Evolutionary conservation across 2,888 invertebrate species (phyloP).

Genomic region (Danaus chrysippus): DNA sequence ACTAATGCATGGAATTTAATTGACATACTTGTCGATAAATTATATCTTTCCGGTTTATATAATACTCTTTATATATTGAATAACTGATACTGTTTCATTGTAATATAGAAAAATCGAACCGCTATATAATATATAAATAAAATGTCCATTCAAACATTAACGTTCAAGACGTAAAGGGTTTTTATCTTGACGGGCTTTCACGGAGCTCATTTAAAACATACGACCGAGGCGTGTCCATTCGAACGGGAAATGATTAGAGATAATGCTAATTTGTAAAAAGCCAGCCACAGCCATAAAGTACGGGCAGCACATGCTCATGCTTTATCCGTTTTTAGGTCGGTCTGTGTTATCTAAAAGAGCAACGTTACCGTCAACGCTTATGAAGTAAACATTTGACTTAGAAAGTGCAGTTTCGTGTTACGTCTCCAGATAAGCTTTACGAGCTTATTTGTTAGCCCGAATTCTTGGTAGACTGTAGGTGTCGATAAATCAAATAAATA

Average conservation of each 20-base stretch:
- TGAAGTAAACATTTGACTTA: conserved; percentile 73
- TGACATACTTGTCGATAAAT: too few species aligned
- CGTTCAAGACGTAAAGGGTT: not conserved
- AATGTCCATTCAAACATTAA: not conserved
- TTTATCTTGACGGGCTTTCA: conserved; percentile 3
- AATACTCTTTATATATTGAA: too few species aligned
- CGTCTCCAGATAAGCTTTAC: conserved; percentile 64
- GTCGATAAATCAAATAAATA: conserved; percentile 51
- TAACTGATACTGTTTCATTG: too few species aligned
- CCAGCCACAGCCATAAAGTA: conserved; percentile 46
- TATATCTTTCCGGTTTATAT: too few species aligned
- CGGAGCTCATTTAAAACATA: not conserved
- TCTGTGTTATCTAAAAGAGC: conserved; percentile 66
- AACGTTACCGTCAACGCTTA: conserved; percentile 53
- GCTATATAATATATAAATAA: not conserved
- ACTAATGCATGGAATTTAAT: not conserved
- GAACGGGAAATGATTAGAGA: conserved; percentile 52
- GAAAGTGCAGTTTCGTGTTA: conserved; percentile 78
- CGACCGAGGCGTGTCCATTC: conserved; percentile 45
- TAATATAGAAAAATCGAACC: too few species aligned
- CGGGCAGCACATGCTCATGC: conserved; percentile 50
- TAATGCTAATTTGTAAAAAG: conserved; percentile 67
- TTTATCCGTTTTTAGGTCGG: conserved; percentile 67
- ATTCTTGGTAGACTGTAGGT: conserved; percentile 54
- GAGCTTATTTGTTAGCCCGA: conserved; percentile 60